Evolutionary conservation across 2,797 vertebrate genomes (phyloP).

Genomic region (Synanceia verrucosa): DNA sequence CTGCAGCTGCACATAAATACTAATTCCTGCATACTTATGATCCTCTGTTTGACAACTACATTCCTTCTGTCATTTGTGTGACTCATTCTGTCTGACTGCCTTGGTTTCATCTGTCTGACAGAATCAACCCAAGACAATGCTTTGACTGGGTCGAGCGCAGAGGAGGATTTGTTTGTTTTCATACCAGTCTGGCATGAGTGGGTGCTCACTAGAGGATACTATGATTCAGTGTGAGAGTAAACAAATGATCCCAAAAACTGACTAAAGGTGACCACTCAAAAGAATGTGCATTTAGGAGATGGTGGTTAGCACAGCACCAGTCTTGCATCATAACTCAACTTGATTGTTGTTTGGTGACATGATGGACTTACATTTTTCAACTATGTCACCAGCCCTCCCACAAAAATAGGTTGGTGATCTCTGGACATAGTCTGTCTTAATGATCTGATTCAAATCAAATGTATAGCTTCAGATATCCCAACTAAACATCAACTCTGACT

Average conservation of each 20-base stretch:
- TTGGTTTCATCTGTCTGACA: constrained; percentile 4
- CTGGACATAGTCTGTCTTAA: too few species aligned
- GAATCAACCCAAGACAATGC: neutral
- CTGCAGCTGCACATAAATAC: neutral
- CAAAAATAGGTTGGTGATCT: too few species aligned
- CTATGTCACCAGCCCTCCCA: too few species aligned
- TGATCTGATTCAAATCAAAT: too few species aligned
- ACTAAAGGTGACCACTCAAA: neutral
- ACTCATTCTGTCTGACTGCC: neutral
- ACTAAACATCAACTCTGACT: too few species aligned
- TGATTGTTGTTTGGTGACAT: too few species aligned
- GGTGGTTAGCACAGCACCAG: neutral
- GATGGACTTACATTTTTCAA: too few species aligned
- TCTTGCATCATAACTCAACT: too few species aligned
- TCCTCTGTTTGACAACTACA: neutral
- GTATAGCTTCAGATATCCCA: too few species aligned
- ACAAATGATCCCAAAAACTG: constrained; percentile 10
- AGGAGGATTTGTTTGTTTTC: constrained; percentile 34
- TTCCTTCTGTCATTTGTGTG: neutral
- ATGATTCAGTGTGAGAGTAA: constrained; percentile 20
- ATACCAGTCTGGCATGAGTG: constrained; percentile 20
- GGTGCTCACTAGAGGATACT: constrained; percentile 20
- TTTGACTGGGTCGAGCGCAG: constrained; percentile 6
- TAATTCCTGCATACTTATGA: constrained; percentile 1
- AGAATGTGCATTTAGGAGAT: neutral